Evolutionary conservation across 2,888 invertebrate genomes (phyloP).

Genomic region (Scaptomyza flava): DNA sequence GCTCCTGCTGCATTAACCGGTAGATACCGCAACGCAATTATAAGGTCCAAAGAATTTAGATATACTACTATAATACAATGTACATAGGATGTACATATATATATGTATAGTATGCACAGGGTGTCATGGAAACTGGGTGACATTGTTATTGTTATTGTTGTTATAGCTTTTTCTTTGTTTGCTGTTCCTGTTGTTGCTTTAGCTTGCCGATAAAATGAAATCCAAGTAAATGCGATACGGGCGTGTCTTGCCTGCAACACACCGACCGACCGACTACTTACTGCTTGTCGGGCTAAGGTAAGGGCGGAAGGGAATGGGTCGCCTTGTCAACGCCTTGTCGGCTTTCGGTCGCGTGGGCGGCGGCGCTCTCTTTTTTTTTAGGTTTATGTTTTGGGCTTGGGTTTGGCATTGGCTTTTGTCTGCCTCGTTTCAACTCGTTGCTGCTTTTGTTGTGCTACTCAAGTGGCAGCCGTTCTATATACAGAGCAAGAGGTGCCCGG

Average conservation of each 20-base stretch:
- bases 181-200: constrained; percentile 12
- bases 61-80: background rate
- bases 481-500: constrained; percentile 23
- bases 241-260: constrained; percentile 48
- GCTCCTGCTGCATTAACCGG: constrained; percentile 16
- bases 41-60: constrained; percentile 28
- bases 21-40: constrained; percentile 63
- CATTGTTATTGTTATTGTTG: constrained; percentile 49
- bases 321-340: constrained; percentile 50
- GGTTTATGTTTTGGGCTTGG: constrained; percentile 22
- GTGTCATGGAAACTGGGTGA: constrained; percentile 78
- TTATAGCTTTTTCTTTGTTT: constrained; percentile 5
- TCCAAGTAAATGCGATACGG: constrained; percentile 74
- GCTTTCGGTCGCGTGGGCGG: constrained; percentile 32
- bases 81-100: too few species aligned
- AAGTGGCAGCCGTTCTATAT: constrained; percentile 56
- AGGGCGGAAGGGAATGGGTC: constrained; percentile 25
- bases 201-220: constrained; percentile 68
- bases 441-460: constrained; percentile 59
- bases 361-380: background rate
- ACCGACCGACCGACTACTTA: constrained; percentile 17
- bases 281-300: background rate
- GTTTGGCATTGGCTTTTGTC: constrained; percentile 20
- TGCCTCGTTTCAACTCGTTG: constrained; percentile 45
- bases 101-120: constrained; percentile 16